Evolutionary conservation across 2,797 vertebrate genomes (phyloP).

Genomic region (Pelobates cultripes): DNA sequence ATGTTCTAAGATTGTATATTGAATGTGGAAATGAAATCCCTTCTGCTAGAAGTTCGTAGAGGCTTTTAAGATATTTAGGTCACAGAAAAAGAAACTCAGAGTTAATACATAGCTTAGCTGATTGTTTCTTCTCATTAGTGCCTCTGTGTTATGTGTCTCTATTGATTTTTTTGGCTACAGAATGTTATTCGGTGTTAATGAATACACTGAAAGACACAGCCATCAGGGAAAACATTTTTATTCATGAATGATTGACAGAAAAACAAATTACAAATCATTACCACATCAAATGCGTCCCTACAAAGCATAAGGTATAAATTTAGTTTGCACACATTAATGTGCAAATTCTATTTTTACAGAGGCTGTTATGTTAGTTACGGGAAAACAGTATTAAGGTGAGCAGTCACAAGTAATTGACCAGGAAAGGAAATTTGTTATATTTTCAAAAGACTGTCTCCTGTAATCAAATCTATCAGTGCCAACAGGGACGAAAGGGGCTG

Average conservation of each 20-base stretch:
- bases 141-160: slow-evolving; percentile 29
- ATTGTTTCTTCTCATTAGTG: slow-evolving; percentile 37
- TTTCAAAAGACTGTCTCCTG: not conserved
- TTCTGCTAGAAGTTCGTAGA: slow-evolving; percentile 17
- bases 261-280: slow-evolving; percentile 46
- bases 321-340: slow-evolving; percentile 13
- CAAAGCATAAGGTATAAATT: not conserved
- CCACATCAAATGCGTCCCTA: slow-evolving; percentile 19
- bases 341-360: slow-evolving; percentile 10
- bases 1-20: not conserved
- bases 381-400: not conserved
- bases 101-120: slow-evolving; percentile 25
- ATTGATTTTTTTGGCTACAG: slow-evolving; percentile 13
- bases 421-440: not conserved
- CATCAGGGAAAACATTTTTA: slow-evolving; percentile 14
- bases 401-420: not conserved
- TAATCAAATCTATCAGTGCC: no score
- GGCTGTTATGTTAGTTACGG: not conserved
- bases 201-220: not conserved
- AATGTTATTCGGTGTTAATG: slow-evolving; percentile 11
- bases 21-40: slow-evolving; percentile 8
- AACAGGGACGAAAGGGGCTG: no score
- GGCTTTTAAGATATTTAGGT: slow-evolving; percentile 42
- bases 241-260: slow-evolving; percentile 41
- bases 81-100: slow-evolving; percentile 32